Conservation (phyloP, 2,113 vertebrate species). For the Physeter macrocephalus region DNA sequence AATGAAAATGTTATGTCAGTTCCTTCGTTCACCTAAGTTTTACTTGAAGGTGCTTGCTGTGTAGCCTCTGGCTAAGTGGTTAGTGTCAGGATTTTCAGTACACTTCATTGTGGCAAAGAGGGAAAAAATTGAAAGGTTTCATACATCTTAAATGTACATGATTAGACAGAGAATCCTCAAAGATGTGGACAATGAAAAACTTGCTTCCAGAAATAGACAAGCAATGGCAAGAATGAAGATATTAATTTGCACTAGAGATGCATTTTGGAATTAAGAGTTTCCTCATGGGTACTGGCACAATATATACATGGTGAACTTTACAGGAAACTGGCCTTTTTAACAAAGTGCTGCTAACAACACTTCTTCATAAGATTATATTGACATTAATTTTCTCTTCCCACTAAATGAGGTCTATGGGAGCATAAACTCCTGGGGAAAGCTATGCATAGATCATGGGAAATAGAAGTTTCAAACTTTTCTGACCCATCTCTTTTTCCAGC, state of each 20-base stretch:
- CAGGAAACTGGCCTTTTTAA: conserved; percentile 1
- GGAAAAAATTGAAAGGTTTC: not conserved
- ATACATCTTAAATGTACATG: conserved; percentile 15
- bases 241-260: conserved; percentile 35
- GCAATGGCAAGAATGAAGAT: conserved; percentile 3
- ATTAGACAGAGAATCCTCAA: conserved; percentile 44
- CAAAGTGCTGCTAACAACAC: not conserved
- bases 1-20: not conserved
- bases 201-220: conserved; percentile 47
- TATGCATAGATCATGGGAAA: not conserved
- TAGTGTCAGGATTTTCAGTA: conserved; percentile 16
- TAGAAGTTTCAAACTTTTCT: not conserved
- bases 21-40: not conserved
- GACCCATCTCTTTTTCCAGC: not conserved
- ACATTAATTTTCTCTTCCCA: conserved; percentile 20
- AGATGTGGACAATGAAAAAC: conserved; percentile 32
- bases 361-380: not conserved
- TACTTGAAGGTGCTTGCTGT: not conserved
- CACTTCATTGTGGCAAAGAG: not conserved
- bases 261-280: conserved; percentile 20
- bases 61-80: not conserved
- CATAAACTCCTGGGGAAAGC: not conserved
- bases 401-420: not conserved
- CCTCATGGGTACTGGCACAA: not conserved
- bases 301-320: not conserved